Evolutionary conservation across 2,113 vertebrate genomes (phyloP).

Genomic region (Tinamus guttatus): DNA sequence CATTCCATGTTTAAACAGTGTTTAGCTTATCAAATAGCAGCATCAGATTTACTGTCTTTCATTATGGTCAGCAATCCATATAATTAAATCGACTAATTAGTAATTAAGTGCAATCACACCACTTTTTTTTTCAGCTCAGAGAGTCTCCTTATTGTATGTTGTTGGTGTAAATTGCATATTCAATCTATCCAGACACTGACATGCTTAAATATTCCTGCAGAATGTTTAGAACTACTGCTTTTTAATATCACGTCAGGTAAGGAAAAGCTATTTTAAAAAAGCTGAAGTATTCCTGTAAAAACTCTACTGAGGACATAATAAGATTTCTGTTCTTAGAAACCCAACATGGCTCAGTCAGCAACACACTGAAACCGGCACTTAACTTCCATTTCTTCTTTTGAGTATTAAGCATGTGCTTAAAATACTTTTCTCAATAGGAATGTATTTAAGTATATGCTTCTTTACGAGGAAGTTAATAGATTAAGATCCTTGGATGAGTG

Average conservation of each 20-base stretch:
- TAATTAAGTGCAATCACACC: slow-evolving; percentile 74
- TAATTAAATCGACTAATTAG: slow-evolving; percentile 73
- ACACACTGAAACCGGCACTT: not conserved
- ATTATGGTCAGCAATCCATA: slow-evolving; percentile 75
- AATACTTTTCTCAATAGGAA: not conserved
- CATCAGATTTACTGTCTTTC: slow-evolving; percentile 62
- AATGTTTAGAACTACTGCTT: slow-evolving; percentile 60
- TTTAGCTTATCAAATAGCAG: slow-evolving; percentile 57
- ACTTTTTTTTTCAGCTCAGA: slow-evolving; percentile 68
- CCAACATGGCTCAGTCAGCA: not conserved
- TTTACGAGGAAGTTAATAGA: not conserved
- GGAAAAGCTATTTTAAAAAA: not conserved
- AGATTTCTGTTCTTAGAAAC: slow-evolving; percentile 18
- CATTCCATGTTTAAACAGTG: slow-evolving; percentile 37
- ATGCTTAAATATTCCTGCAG: slow-evolving; percentile 49
- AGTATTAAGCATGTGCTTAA: not conserved
- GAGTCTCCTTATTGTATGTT: slow-evolving; percentile 70
- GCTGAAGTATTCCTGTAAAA: slow-evolving; percentile 17
- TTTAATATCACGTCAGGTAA: slow-evolving; percentile 22
- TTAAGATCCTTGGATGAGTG: not conserved
- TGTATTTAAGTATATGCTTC: not conserved
- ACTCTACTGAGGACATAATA: not conserved
- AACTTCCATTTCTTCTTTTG: not conserved
- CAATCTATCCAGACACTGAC: slow-evolving; percentile 67
- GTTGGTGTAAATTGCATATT: slow-evolving; percentile 74